Conservation (phyloP, 2,888 invertebrate species). For the Agriopis marginaria region DNA sequence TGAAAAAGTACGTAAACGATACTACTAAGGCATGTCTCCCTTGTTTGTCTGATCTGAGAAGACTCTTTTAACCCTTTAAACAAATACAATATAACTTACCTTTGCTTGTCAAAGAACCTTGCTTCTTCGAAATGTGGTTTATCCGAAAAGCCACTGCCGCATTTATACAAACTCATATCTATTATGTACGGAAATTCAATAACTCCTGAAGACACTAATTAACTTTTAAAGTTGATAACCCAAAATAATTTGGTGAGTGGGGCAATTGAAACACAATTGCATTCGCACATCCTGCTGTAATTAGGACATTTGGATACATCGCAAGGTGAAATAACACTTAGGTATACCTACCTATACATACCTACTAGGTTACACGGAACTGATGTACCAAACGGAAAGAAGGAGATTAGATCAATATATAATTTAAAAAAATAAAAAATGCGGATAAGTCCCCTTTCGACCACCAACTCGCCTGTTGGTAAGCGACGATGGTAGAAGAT, state of each 20-base stretch:
- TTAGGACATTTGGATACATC: neutral
- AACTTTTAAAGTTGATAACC: slow-evolving; percentile 40
- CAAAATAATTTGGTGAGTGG: slow-evolving; percentile 35
- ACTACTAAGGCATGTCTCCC: no score
- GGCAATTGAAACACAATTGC: slow-evolving; percentile 38
- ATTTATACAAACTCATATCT: slow-evolving; percentile 52
- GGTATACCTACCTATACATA: neutral
- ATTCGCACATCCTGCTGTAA: slow-evolving; percentile 34
- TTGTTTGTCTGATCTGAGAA: neutral
- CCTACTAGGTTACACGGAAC: neutral
- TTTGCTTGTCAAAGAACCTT: slow-evolving; percentile 20
- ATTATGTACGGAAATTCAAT: slow-evolving; percentile 40
- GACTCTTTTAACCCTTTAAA: no score
- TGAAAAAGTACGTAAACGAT: no score
- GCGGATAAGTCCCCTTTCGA: no score
- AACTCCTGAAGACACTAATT: slow-evolving; percentile 39
- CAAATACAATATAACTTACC: slow-evolving; percentile 34
- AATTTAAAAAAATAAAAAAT: no score
- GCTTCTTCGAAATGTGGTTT: neutral
- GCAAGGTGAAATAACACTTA: neutral
- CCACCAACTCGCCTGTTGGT: no score
- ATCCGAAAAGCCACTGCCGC: neutral
- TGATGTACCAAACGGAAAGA: no score
- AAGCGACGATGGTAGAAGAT: no score
- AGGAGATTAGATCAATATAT: no score